Conservation (phyloP, 2,797 vertebrate genomes). For the Hirundo rustica region DNA sequence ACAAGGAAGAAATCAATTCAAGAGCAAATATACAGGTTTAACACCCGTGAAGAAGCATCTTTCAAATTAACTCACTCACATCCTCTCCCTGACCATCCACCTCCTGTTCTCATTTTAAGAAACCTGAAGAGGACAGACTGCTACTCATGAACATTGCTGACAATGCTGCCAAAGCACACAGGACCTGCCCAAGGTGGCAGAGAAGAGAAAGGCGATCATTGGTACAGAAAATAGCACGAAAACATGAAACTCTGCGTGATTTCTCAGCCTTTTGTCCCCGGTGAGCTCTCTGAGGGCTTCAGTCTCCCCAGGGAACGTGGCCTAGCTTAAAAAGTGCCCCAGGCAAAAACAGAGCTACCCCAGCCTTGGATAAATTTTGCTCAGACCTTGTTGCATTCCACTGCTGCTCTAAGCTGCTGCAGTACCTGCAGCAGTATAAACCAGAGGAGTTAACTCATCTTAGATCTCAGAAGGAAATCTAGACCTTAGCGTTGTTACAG, state of each 20-base stretch:
- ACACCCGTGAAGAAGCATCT: background rate
- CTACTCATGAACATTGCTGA: background rate
- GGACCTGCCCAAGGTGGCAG: background rate
- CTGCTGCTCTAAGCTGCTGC: background rate
- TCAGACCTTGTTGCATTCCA: background rate
- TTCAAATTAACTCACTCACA: background rate
- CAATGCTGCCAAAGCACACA: background rate
- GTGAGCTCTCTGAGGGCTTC: background rate
- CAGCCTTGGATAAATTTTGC: background rate
- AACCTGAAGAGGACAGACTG: background rate
- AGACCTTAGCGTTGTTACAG: accelerated
- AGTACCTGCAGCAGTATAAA: background rate
- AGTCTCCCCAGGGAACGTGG: accelerated
- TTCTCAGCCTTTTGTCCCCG: background rate
- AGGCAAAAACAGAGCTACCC: background rate
- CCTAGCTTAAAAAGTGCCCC: background rate
- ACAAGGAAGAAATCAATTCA: background rate
- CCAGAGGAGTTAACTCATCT: background rate
- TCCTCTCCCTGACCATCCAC: background rate
- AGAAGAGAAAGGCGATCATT: background rate
- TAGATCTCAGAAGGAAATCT: background rate
- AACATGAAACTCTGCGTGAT: background rate
- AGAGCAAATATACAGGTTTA: background rate
- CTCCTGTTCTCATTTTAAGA: background rate
- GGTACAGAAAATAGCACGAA: background rate